A percentile compares a stretch with the other conserved stretches of the same genome.
These are phyloP conservation scores for Ammodytes dubius DNA, from an alignment of 2,113 vertebrate genomes.

Conservation along the genomic window DNA sequence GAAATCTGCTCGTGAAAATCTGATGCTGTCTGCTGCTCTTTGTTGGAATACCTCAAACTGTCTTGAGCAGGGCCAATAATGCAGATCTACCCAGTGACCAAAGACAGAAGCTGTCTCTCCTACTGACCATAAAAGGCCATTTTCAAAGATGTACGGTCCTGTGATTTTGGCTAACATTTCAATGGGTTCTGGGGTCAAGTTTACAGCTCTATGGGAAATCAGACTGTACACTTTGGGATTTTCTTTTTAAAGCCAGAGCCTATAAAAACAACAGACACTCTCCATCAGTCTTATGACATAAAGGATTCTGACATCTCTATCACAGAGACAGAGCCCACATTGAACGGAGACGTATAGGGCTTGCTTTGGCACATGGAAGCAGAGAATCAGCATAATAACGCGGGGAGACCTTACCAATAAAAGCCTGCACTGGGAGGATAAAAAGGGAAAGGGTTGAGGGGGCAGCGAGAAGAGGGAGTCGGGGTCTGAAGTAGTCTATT, in stretches of 20 bases:
- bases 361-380: slow-evolving; percentile 32
- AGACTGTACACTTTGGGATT: slow-evolving; percentile 28
- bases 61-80: slow-evolving; percentile 35
- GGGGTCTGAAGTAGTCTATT: slow-evolving; percentile 68
- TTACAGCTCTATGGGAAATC: slow-evolving; percentile 45
- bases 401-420: slow-evolving; percentile 26
- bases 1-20: slow-evolving; percentile 36
- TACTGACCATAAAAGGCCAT: slow-evolving; percentile 78
- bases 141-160: slow-evolving; percentile 57
- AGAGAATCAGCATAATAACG: slow-evolving; percentile 14
- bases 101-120: slow-evolving; percentile 49
- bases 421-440: slow-evolving; percentile 26
- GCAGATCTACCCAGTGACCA: slow-evolving; percentile 47
- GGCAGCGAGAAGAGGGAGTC: slow-evolving; percentile 2
- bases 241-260: slow-evolving; percentile 26
- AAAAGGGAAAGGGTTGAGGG: slow-evolving; percentile 26
- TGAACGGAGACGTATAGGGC: slow-evolving; percentile 20
- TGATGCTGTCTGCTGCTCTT: slow-evolving; percentile 30
- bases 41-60: slow-evolving; percentile 53
- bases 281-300: slow-evolving; percentile 16
- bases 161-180: slow-evolving; percentile 58
- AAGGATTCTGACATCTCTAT: slow-evolving; percentile 25
- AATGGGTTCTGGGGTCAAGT: slow-evolving; percentile 46
- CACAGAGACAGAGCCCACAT: neutral
- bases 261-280: slow-evolving; percentile 7